These are phyloP conservation scores for Muscicapa adusta DNA, from an alignment of 2,113 vertebrate genomes.

Conservation along the genomic window DNA sequence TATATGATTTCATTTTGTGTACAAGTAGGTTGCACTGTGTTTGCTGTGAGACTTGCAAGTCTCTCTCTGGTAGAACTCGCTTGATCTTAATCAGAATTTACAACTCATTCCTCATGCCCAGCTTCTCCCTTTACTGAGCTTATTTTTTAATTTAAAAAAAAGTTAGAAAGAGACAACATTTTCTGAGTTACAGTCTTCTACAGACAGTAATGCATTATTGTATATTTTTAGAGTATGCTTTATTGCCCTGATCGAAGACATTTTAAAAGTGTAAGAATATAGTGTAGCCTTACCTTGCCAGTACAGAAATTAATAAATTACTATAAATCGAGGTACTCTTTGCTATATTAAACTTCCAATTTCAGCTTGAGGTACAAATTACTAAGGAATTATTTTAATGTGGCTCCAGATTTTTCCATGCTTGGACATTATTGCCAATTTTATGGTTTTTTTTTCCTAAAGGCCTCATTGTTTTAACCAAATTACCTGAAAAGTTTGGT, in stretches of 20 bases:
- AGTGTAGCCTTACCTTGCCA: neutral
- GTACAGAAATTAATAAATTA: neutral
- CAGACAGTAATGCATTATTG: neutral
- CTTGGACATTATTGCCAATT: neutral
- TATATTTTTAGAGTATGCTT: neutral
- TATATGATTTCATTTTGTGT: neutral
- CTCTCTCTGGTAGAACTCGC: neutral
- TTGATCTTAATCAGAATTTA: neutral
- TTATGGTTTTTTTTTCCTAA: neutral
- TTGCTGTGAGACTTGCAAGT: neutral
- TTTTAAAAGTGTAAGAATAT: neutral
- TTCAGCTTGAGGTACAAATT: neutral
- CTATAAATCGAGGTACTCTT: neutral
- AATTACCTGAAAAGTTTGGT: neutral
- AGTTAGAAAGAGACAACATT: neutral
- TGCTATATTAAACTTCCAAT: neutral
- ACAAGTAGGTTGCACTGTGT: neutral
- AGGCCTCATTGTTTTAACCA: neutral
- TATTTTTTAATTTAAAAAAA: neutral
- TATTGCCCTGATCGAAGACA: neutral
- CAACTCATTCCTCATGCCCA: neutral
- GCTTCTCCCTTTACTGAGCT: neutral
- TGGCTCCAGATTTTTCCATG: neutral
- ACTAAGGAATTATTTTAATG: neutral
- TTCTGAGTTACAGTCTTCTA: neutral